Conservation (phyloP, 1,140 invertebrate species). For the Drosophila carrolli region DNA sequence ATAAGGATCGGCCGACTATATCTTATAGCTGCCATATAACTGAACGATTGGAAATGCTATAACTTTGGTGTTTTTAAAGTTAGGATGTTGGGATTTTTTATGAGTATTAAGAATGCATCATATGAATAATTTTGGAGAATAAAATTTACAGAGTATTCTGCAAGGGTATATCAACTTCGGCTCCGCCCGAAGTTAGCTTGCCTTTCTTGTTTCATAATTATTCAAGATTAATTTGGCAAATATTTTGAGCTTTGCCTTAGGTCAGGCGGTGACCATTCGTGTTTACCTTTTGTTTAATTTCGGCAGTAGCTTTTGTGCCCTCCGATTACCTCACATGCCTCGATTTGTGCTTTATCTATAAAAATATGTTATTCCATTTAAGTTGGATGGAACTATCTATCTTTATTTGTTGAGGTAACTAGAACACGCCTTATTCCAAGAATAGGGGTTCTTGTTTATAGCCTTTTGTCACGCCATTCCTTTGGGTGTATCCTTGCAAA, state of each 20-base stretch:
- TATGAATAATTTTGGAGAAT: too few species aligned
- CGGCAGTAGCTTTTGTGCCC: slow-evolving; percentile 1
- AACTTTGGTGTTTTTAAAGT: too few species aligned
- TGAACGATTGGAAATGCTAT: too few species aligned
- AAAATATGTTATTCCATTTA: slow-evolving; percentile 10
- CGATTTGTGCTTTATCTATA: slow-evolving; percentile 25
- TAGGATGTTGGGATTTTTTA: too few species aligned
- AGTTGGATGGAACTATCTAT: not conserved
- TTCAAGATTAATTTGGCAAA: slow-evolving; percentile 65
- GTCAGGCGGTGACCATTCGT: slow-evolving; percentile 16
- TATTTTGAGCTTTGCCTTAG: slow-evolving; percentile 41
- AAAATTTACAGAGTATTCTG: too few species aligned
- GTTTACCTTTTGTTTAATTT: slow-evolving; percentile 12
- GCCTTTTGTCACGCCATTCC: slow-evolving; percentile 25
- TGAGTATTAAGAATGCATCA: too few species aligned
- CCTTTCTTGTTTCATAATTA: slow-evolving; percentile 66
- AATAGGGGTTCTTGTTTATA: slow-evolving; percentile 4
- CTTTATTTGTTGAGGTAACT: slow-evolving; percentile 11
- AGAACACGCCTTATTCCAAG: slow-evolving; percentile 10
- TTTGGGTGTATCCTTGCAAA: not conserved
- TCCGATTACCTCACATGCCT: slow-evolving; percentile 46
- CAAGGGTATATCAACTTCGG: too few species aligned
- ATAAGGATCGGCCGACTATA: too few species aligned
- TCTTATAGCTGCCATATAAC: too few species aligned
- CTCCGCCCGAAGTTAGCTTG: too few species aligned